Conservation (phyloP, 2,888 invertebrate genomes). For the Argyra leucocephala region DNA sequence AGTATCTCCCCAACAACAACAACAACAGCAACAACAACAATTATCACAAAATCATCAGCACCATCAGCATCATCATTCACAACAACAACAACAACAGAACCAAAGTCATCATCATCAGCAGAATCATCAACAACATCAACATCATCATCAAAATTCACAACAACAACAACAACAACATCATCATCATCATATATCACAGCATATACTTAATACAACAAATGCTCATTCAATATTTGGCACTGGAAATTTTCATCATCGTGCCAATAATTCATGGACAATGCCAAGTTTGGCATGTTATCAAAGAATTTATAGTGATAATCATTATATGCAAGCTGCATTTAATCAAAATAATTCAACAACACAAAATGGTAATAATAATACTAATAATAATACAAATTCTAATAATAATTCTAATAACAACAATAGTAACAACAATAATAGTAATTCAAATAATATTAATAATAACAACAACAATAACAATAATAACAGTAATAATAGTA, state of each 20-base stretch:
- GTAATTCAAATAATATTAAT: constrained; percentile 23
- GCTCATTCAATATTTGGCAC: constrained; percentile 40
- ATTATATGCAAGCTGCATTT: constrained; percentile 38
- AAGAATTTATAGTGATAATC: constrained; percentile 36
- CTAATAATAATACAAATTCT: constrained; percentile 18
- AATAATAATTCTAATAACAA: constrained; percentile 12
- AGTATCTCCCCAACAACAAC: constrained; percentile 24
- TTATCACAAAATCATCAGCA: constrained; percentile 31
- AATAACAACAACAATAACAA: constrained; percentile 14
- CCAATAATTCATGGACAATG: constrained; percentile 41
- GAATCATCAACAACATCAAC: constrained; percentile 27
- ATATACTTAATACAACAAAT: constrained; percentile 20
- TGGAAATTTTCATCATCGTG: constrained; percentile 41
- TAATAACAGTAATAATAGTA: not conserved
- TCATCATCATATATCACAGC: constrained; percentile 28
- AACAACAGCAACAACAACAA: constrained; percentile 22
- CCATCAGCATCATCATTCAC: constrained; percentile 28
- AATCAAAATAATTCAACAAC: constrained; percentile 24
- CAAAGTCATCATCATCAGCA: constrained; percentile 25
- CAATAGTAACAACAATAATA: constrained; percentile 25
- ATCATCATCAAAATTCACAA: constrained; percentile 30
- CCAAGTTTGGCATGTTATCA: constrained; percentile 39
- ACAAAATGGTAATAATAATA: constrained; percentile 20
- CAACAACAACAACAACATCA: constrained; percentile 28
- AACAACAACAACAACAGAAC: constrained; percentile 29